Base-by-base conservation (phyloP, 1,140 invertebrate species). In the Vollenhovia emeryi region DNA sequence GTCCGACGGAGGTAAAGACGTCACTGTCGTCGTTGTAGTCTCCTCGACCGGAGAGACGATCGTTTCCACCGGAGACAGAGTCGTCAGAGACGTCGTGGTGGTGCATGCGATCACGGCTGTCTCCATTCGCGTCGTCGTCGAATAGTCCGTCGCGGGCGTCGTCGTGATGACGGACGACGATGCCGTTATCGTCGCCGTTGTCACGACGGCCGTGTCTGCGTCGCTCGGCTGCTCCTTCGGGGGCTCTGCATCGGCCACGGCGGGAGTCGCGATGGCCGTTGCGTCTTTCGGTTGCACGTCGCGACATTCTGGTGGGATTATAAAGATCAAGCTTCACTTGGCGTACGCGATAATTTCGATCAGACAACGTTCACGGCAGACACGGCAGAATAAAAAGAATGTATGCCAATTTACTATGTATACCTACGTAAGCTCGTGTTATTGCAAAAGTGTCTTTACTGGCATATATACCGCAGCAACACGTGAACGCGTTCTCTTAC, bases 251-350 rank as follows among this genome's bases (percentile, higher is more conserved):
- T 64, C 43, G 30, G 50, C 24, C 30, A 45, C 40, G 18, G 40
- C 36, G n/a, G 40, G 8, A 50, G 40, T 7, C 36, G 21, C 15
- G 6, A 36, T 15, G 40, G 66, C 18, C 24, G 45, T 43, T 36
- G 50, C 11, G 15, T 87, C 85, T 55, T 85, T 69, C 0, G 84
- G 36, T 50, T 71, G 73, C n/a, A 76, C 36, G 43, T 55, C 68
- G 86, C 24, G 11, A 64, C 83, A 90, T 86, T 91, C 79, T 87
- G 45, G 0, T 6, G 13, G 18, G 8, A 59, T 55, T 2, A 71
- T 9, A 57, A 57, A 71, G 36, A 24, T 18, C 59, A 40, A 68
- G 30, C 24, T 68, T 45, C 18, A 73, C 21, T 9, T 18, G 30
- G 33, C 21, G 5, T 73, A 43, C 21, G 7, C 36, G 59, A 75